Base-by-base conservation (phyloP, 2,888 invertebrate genomes). In the Drosophila kanekoi region DNA sequence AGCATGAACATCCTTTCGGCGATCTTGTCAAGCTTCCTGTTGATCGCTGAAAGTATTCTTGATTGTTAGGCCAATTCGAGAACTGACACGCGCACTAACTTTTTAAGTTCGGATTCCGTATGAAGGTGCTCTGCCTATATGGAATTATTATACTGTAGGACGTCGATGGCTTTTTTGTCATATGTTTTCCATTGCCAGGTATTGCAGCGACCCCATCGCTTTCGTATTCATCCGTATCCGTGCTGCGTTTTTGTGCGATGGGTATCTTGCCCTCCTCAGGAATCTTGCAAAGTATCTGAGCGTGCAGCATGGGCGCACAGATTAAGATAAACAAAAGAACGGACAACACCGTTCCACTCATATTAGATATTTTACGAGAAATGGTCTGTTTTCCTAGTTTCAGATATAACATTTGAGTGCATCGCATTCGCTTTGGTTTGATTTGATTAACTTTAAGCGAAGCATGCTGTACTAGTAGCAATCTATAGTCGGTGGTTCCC, bases 31-130 rank as follows among this genome's bases (percentile, higher is more conserved):
- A 76, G 23, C 14, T 8, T 4, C 2, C 33, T 33, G 35, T 58
- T 64, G 0, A 20, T 16, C 11, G 16, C 67, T 72, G 13, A 14
- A 69, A 53, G 14, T 5, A 8, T 3, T 16, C 13, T 35, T 0
- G 18, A 13, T 1, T 35, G 11, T 11, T 4, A 35, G 35, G 13
- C 13, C 13, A 18, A 9, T 9, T 13, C 28, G 8, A 28, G 28
- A 8, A 28, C 28, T 28, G 28, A 28, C 8, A 28, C 2, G 28
- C 28, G 28, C 2, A 45, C 63, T 40, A 58, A 63, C 58, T 40
- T 1, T 9, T 23, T 33, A 66, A 66, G 48, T 74, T 84, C 0
- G 79, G 72, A 65, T 77, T 82, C n/a, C 61, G 43, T 1, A 69
- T 20, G 6, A 74, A 69, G 0, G 63, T 59, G 13, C 5, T 58